phyloP scores from a whole-genome alignment of 2,113 vertebrate species.

The Pitta sordida region DNA sequence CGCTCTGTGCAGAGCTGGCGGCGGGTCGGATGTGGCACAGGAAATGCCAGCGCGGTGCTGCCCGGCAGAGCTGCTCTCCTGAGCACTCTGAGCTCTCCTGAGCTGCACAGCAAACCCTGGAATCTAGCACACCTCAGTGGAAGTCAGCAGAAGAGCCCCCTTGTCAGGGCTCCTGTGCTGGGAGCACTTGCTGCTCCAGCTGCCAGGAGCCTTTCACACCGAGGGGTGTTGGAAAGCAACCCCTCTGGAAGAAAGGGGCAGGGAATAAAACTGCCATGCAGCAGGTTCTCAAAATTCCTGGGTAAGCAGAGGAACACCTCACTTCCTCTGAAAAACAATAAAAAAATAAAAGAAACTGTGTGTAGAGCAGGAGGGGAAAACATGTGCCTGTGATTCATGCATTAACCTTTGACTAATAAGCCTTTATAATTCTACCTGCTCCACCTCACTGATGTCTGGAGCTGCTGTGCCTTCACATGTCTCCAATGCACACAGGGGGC shows the following conservation, averaged over 20 bases:
- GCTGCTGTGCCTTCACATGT: background rate
- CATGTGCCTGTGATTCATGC: background rate
- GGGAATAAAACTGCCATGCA: background rate
- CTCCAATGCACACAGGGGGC: background rate
- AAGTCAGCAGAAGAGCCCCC: constrained; percentile 58
- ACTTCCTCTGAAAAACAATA: background rate
- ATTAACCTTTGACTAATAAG: background rate
- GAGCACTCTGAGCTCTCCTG: no score
- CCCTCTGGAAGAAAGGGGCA: background rate
- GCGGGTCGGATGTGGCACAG: background rate
- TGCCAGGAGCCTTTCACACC: background rate
- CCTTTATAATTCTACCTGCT: background rate
- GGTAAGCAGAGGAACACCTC: background rate
- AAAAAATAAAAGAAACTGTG: accelerated
- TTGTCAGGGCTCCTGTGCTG: background rate
- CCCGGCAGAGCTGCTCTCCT: no score
- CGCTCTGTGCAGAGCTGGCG: background rate
- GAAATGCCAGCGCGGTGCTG: background rate
- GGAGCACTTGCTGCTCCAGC: background rate
- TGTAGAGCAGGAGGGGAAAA: background rate
- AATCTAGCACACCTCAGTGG: constrained; percentile 70
- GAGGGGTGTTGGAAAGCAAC: background rate
- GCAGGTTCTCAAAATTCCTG: background rate
- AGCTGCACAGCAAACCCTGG: constrained; percentile 44
- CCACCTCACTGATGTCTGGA: background rate